Conservation (phyloP, 1,140 invertebrate species). For the Helicoverpa armigera region DNA sequence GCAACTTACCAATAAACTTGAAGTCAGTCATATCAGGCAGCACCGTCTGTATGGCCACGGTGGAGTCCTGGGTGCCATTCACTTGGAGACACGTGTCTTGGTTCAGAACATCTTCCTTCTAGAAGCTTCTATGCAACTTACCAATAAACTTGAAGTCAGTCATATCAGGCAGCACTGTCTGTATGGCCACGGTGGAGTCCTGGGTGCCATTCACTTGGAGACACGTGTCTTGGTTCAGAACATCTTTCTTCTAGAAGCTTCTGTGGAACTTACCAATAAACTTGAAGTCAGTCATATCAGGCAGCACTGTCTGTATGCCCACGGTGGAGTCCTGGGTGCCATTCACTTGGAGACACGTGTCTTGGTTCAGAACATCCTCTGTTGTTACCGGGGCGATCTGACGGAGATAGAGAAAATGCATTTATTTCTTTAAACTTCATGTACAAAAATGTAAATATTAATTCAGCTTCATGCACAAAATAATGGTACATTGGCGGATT, state of each 20-base stretch:
- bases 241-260: slow-evolving; percentile 80
- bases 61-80: slow-evolving; percentile 90
- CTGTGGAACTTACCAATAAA: slow-evolving; percentile 85
- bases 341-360: slow-evolving; percentile 95
- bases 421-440: too few relatives aligned
- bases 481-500: too few relatives aligned
- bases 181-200: slow-evolving; percentile 89
- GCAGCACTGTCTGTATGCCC: slow-evolving; percentile 92
- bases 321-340: slow-evolving; percentile 90
- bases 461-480: too few relatives aligned
- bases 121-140: slow-evolving; percentile 65
- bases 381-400: slow-evolving; percentile 96
- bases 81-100: slow-evolving; percentile 93
- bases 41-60: slow-evolving; percentile 91
- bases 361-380: slow-evolving; percentile 89
- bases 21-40: slow-evolving; percentile 94
- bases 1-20: slow-evolving; percentile 87
- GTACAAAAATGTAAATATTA: too few relatives aligned
- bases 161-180: slow-evolving; percentile 94
- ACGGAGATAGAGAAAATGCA: slow-evolving; percentile 23
- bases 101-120: slow-evolving; percentile 88
- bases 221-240: slow-evolving; percentile 92
- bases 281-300: slow-evolving; percentile 92
- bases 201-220: slow-evolving; percentile 94
- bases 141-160: slow-evolving; percentile 90